Percentiles rank a stretch among this genome's conserved stretches.
These are phyloP conservation scores for Pyralis farinalis DNA, from an alignment of 2,888 invertebrate species.

Conservation along the genomic window DNA sequence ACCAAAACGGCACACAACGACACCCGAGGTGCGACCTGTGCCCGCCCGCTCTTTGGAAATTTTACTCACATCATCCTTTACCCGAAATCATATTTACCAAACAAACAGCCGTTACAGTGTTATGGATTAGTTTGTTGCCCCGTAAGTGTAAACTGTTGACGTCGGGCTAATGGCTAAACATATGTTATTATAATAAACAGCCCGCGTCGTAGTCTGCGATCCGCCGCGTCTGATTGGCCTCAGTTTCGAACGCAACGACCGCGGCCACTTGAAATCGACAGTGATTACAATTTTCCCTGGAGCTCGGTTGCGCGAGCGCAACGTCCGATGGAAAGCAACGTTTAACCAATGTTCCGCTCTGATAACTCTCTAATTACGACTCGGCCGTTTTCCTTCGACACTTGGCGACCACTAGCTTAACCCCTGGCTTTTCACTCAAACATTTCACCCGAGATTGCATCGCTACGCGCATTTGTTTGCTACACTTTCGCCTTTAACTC, in stretches of 20 bases:
- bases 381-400: slow-evolving; percentile 73
- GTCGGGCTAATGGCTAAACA: slow-evolving; percentile 34
- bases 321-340: slow-evolving; percentile 79
- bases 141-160: slow-evolving; percentile 41
- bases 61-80: slow-evolving; percentile 41
- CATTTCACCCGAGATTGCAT: slow-evolving; percentile 61
- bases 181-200: slow-evolving; percentile 46
- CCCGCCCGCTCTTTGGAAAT: slow-evolving; percentile 38
- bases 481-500: slow-evolving; percentile 68
- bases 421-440: slow-evolving; percentile 69
- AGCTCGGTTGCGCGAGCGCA: slow-evolving; percentile 71
- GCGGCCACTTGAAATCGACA: slow-evolving; percentile 76
- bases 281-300: slow-evolving; percentile 79
- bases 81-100: slow-evolving; percentile 51
- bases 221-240: slow-evolving; percentile 44
- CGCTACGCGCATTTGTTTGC: slow-evolving; percentile 54
- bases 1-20: slow-evolving; percentile 46
- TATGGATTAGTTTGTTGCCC: slow-evolving; percentile 45
- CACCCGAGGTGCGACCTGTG: slow-evolving; percentile 39
- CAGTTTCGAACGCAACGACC: slow-evolving; percentile 55
- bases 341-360: slow-evolving; percentile 80
- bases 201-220: slow-evolving; percentile 24
- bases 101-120: slow-evolving; percentile 38
- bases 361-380: slow-evolving; percentile 77
- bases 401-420: slow-evolving; percentile 61